Evolutionary conservation across 2,888 invertebrate genomes (phyloP).

Genomic region (Dione juno): DNA sequence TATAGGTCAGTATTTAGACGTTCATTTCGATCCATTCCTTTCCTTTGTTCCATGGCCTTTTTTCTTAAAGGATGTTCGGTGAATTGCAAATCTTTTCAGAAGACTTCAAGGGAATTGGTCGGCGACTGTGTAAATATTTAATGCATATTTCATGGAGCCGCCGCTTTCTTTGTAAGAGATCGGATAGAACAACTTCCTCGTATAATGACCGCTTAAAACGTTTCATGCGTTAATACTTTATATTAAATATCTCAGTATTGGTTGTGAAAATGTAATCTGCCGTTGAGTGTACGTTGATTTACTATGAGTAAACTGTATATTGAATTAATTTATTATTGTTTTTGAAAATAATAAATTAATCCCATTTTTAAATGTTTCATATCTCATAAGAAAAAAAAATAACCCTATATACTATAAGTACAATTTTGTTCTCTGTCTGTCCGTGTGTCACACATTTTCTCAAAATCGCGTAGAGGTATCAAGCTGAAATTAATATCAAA

Average conservation of each 20-base stretch:
- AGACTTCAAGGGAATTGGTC: conserved; percentile 72
- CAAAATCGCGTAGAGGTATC: too few species aligned
- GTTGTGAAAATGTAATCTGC: background rate
- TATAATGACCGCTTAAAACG: conserved; percentile 42
- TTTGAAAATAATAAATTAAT: too few species aligned
- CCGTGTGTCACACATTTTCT: too few species aligned
- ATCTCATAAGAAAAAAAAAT: too few species aligned
- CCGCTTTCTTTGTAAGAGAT: conserved; percentile 76
- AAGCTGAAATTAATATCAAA: too few species aligned
- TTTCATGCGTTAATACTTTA: conserved; percentile 29
- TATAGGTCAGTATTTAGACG: conserved; percentile 66
- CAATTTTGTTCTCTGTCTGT: too few species aligned
- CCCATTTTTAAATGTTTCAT: too few species aligned
- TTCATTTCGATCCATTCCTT: conserved; percentile 70
- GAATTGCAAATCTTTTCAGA: conserved; percentile 81
- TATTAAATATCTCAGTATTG: conserved; percentile 2
- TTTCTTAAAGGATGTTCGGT: conserved; percentile 76
- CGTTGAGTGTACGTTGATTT: background rate
- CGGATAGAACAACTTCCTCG: conserved; percentile 62
- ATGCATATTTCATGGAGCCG: conserved; percentile 80
- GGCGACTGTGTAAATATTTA: conserved; percentile 79
- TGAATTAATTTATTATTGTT: too few species aligned
- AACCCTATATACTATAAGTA: too few species aligned
- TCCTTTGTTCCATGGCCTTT: conserved; percentile 71
- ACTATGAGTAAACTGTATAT: too few species aligned